Conservation (phyloP, 2,888 invertebrate genomes). For the Dasypogon diadema region DNA sequence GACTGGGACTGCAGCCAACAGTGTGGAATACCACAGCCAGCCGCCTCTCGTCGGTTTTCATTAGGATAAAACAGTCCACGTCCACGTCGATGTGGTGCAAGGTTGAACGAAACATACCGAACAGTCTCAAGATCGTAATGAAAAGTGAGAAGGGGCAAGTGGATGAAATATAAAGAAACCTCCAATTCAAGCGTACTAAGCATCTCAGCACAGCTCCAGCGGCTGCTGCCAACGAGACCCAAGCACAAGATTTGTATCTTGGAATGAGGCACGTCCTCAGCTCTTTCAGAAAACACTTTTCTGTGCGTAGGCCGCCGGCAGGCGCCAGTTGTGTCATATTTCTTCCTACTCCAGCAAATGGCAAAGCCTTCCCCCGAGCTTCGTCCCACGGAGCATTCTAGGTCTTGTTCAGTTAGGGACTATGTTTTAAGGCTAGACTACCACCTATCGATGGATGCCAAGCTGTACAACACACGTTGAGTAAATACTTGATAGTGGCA, state of each 20-base stretch:
- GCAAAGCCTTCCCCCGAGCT: not conserved
- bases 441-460: slow-evolving; percentile 24
- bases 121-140: slow-evolving; percentile 32
- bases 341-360: slow-evolving; percentile 21
- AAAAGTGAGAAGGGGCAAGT: slow-evolving; percentile 4
- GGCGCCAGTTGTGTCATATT: slow-evolving; percentile 53
- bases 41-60: slow-evolving; percentile 19
- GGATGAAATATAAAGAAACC: slow-evolving; percentile 33
- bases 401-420: slow-evolving; percentile 8
- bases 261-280: slow-evolving; percentile 39
- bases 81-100: slow-evolving; percentile 22
- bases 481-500: slow-evolving; percentile 27
- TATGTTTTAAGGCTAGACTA: not conserved
- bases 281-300: slow-evolving; percentile 17
- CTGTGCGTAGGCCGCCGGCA: slow-evolving; percentile 49
- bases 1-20: slow-evolving; percentile 8
- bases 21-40: slow-evolving; percentile 23
- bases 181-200: slow-evolving; percentile 30
- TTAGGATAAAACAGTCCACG: slow-evolving; percentile 27
- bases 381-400: not conserved
- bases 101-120: slow-evolving; percentile 14
- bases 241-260: slow-evolving; percentile 35
- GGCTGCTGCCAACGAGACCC: slow-evolving; percentile 17
- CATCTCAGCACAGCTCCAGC: slow-evolving; percentile 19
- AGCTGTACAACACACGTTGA: slow-evolving; percentile 3